These are phyloP conservation scores for Conger conger DNA, from an alignment of 2,113 vertebrate genomes.

Conservation along the genomic window DNA sequence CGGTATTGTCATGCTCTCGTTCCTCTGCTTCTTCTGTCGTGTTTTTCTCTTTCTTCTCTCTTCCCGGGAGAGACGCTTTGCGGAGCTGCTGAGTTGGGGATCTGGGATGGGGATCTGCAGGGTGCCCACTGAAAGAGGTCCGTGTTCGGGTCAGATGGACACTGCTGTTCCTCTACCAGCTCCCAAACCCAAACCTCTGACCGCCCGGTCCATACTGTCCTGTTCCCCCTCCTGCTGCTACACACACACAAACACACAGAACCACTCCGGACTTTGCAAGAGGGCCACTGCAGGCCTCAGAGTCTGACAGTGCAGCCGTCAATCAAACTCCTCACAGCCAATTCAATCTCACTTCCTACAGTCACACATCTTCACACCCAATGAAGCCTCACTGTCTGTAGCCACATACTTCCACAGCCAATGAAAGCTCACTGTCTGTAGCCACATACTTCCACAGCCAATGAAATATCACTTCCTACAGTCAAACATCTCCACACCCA, in stretches of 20 bases:
- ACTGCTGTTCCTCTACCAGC: conserved; percentile 9
- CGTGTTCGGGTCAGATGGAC: conserved; percentile 43
- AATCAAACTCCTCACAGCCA: not conserved
- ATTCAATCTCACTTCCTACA: not conserved
- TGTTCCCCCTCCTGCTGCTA: conserved; percentile 20
- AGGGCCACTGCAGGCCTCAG: conserved; percentile 39
- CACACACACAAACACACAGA: conserved; percentile 12
- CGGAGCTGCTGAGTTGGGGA: conserved; percentile 28
- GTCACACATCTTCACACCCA: not conserved
- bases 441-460: too few species aligned
- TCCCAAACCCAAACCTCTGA: conserved; percentile 12
- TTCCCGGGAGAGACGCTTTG: conserved; percentile 44
- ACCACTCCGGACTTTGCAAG: conserved; percentile 5
- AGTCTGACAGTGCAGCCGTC: not conserved
- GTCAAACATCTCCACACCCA: not conserved
- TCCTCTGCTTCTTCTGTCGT: conserved; percentile 37
- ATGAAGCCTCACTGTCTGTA: not conserved
- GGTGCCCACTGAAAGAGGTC: conserved; percentile 34
- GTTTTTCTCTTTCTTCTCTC: conserved; percentile 36
- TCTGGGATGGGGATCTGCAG: conserved; percentile 1
- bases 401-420: not conserved
- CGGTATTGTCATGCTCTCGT: conserved; percentile 59
- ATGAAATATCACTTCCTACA: not conserved
- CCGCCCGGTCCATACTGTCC: conserved; percentile 48
- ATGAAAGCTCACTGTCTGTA: not conserved